A percentile compares a stretch with the other conserved stretches of the same genome.
phyloP scores from a whole-genome alignment of 2,797 vertebrate species.

The Hydrophis major region DNA sequence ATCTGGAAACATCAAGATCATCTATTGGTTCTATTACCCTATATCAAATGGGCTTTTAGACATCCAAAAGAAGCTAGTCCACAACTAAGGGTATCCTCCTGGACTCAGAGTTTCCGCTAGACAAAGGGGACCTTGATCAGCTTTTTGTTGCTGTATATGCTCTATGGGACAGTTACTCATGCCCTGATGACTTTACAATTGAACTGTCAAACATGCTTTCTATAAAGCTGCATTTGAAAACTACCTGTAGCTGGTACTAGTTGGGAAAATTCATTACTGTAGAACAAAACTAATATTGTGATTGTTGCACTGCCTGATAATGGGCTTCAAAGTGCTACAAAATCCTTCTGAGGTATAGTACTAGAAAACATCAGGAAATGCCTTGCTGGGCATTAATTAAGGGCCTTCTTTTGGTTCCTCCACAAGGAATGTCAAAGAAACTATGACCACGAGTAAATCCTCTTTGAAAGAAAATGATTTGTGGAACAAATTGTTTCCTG shows the following conservation, averaged over 20 bases:
- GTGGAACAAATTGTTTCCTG: not conserved
- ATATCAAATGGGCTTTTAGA: not conserved
- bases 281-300: not conserved
- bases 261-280: not conserved
- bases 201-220: not conserved
- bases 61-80: not conserved
- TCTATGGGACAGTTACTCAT: not conserved
- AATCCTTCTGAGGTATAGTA: not conserved
- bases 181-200: not conserved
- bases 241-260: not conserved
- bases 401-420: not conserved
- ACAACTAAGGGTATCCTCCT: not conserved
- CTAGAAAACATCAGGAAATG: not conserved
- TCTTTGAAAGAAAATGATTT: not conserved
- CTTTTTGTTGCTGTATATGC: not conserved
- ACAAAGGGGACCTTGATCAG: not conserved
- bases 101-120: not conserved
- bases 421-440: not conserved
- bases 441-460: not conserved
- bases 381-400: not conserved
- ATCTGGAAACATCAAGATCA: not conserved
- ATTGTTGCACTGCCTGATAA: not conserved
- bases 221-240: not conserved
- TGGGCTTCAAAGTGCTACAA: not conserved
- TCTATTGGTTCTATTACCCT: not conserved